These are phyloP conservation scores for Congeria kusceri DNA, from an alignment of 2,888 invertebrate genomes.

Conservation along the genomic window DNA sequence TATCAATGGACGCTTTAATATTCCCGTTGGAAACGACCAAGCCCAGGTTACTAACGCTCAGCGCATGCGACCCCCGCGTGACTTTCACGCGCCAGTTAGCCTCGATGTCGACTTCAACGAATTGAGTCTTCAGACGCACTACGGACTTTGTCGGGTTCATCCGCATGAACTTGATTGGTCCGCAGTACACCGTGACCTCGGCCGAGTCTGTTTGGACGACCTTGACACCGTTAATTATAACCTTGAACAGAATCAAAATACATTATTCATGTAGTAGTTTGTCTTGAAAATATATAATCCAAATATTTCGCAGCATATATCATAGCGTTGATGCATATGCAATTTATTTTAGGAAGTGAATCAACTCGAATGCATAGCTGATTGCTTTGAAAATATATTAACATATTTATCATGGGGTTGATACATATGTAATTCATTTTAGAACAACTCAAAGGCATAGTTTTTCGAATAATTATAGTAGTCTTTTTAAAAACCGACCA, in stretches of 20 bases:
- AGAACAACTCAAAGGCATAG: no score
- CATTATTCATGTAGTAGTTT: no score
- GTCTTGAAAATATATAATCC: no score
- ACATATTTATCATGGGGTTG: no score
- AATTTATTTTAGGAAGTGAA: no score
- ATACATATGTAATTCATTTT: no score
- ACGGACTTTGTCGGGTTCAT: conserved; percentile 82
- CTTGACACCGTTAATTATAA: conserved; percentile 84
- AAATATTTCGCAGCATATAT: no score
- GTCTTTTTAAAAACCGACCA: no score
- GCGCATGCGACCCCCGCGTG: conserved; percentile 75
- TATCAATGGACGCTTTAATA: conserved; percentile 77
- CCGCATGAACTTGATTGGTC: conserved; percentile 82
- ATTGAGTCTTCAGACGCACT: conserved; percentile 82
- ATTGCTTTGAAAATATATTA: no score
- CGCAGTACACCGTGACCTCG: conserved; percentile 84
- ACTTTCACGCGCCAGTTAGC: conserved; percentile 79
- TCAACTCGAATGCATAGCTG: no score
- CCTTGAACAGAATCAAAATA: conserved; percentile 69
- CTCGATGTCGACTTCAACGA: conserved; percentile 85
- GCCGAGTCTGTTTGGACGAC: conserved; percentile 83
- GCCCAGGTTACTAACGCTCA: conserved; percentile 73
- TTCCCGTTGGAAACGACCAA: conserved; percentile 75
- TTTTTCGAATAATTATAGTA: no score
- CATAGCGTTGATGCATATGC: no score